Conservation (phyloP, 64 coral and sea anemone species). For the Trachythela sp. region DNA sequence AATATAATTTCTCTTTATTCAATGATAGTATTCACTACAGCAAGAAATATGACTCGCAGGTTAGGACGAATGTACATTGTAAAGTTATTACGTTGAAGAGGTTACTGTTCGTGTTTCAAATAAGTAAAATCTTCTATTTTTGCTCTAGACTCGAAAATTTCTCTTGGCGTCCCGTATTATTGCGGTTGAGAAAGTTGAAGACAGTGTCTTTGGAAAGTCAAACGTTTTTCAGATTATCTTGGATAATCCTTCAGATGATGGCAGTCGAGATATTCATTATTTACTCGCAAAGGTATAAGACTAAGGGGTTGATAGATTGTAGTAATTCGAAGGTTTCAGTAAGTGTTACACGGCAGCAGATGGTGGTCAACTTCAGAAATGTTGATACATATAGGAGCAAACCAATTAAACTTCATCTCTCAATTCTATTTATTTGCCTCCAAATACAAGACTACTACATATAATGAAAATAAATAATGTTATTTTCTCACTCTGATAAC, state of each 20-base stretch:
- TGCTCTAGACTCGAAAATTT: constrained; percentile 72
- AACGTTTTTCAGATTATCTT: constrained; percentile 93
- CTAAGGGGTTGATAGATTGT: too few species aligned
- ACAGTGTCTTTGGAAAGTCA: constrained; percentile 80
- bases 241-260: constrained; percentile 51
- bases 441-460: too few species aligned
- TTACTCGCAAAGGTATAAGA: constrained; percentile 69
- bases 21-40: constrained; percentile 86
- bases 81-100: too few species aligned
- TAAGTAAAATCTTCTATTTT: neutral
- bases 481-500: too few species aligned
- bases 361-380: too few species aligned
- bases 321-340: too few species aligned
- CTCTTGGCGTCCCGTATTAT: constrained; percentile 75
- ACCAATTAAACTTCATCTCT: too few species aligned
- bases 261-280: constrained; percentile 56
- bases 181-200: constrained; percentile 80
- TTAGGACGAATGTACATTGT: neutral
- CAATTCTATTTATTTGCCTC: too few species aligned
- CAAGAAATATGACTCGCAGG: constrained; percentile 59
- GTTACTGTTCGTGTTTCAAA: too few species aligned
- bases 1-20: constrained; percentile 81
- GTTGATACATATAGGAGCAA: too few species aligned
- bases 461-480: too few species aligned
- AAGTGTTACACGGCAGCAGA: too few species aligned